Percentiles rank a stretch among this genome's conserved stretches.
phyloP scores from a whole-genome alignment of 2,888 invertebrate species.

The Alviniconcha strummeri region DNA sequence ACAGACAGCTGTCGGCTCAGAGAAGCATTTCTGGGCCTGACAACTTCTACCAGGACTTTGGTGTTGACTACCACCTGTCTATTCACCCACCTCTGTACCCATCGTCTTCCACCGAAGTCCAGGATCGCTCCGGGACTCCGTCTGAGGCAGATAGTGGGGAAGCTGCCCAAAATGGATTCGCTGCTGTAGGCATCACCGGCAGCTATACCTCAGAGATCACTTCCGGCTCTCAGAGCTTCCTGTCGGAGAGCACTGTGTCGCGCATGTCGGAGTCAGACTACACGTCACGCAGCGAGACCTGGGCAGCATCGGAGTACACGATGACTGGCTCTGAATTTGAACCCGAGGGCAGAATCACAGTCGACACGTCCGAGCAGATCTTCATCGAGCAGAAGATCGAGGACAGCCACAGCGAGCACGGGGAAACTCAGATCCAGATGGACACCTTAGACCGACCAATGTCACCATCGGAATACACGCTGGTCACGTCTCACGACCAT shows the following conservation, averaged over 20 bases:
- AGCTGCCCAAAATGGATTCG: constrained; percentile 12
- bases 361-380: constrained; percentile 68
- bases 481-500: constrained; percentile 58
- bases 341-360: constrained; percentile 58
- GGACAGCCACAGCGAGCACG: constrained; percentile 20
- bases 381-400: constrained; percentile 62
- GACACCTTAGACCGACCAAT: constrained; percentile 61
- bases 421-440: constrained; percentile 9
- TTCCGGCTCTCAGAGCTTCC: constrained; percentile 21
- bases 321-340: constrained; percentile 49
- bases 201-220: constrained; percentile 33
- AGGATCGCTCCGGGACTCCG: constrained; percentile 50
- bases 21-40: constrained; percentile 26
- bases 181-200: constrained; percentile 5
- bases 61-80: constrained; percentile 37
- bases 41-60: constrained; percentile 21
- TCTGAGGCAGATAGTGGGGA: constrained; percentile 49
- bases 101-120: constrained; percentile 52
- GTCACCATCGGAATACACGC: constrained; percentile 70
- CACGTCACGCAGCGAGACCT: constrained; percentile 41
- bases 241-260: constrained; percentile 41
- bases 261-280: constrained; percentile 57
- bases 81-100: constrained; percentile 44
- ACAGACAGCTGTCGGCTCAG: background rate
- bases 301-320: constrained; percentile 43